phyloP scores from a whole-genome alignment of 2,113 vertebrate species.

The Pollimyrus isidori region DNA sequence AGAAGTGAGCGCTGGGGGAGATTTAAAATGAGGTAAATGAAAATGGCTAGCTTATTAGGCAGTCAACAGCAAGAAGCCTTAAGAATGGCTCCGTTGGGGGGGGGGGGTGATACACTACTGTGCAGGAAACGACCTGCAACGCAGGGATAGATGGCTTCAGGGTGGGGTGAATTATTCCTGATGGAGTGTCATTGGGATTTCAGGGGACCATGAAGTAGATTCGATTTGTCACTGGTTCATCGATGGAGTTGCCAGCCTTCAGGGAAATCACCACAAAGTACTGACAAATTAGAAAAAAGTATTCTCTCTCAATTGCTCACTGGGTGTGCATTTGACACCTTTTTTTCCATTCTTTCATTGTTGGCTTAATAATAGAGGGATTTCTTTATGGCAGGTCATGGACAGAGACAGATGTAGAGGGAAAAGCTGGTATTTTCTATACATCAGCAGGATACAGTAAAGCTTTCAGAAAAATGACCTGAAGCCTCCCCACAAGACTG shows the following conservation, averaged over 20 bases:
- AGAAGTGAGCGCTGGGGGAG: neutral
- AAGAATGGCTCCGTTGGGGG: neutral
- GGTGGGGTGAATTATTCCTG: neutral
- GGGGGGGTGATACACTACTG: neutral
- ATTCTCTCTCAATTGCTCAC: neutral
- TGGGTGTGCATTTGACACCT: neutral
- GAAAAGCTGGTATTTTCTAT: neutral
- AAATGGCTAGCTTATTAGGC: neutral
- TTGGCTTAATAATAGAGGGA: neutral
- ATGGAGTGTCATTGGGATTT: neutral
- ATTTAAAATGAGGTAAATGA: neutral
- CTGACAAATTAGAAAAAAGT: neutral
- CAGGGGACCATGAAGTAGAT: neutral
- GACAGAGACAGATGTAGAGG: neutral
- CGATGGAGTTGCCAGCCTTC: neutral
- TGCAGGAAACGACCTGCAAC: neutral
- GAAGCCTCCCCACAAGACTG: neutral
- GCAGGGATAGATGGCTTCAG: neutral
- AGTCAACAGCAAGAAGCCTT: neutral
- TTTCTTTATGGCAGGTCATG: neutral
- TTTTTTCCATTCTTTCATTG: neutral
- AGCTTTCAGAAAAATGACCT: neutral
- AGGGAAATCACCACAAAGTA: neutral
- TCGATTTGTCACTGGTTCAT: neutral
- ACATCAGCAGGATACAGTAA: neutral